Conservation (phyloP, 2,888 invertebrate species). For the Coecobrya sp. region DNA sequence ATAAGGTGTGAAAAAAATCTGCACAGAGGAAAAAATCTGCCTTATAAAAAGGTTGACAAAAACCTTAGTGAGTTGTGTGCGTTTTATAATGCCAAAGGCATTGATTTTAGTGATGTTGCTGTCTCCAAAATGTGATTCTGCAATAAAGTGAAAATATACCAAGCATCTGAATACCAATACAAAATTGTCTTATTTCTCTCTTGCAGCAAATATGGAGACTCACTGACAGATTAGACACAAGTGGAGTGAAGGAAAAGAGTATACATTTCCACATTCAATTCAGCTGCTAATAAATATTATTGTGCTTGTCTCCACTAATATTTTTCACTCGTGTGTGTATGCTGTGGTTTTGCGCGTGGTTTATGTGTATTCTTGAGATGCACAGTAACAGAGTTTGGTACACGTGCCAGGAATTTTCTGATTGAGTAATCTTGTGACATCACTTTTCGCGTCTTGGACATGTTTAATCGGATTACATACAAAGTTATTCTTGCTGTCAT, state of each 20-base stretch:
- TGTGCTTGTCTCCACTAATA: background rate
- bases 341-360: background rate
- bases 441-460: slow-evolving; percentile 75
- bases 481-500: slow-evolving; percentile 37
- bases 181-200: background rate
- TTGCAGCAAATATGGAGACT: slow-evolving; percentile 22
- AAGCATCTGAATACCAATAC: background rate
- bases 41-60: background rate
- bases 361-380: background rate
- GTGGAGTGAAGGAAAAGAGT: slow-evolving; percentile 34
- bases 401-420: slow-evolving; percentile 73
- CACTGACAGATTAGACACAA: slow-evolving; percentile 67
- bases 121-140: slow-evolving; percentile 26
- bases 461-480: slow-evolving; percentile 75
- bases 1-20: too few species aligned
- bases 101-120: slow-evolving; percentile 51
- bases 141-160: background rate
- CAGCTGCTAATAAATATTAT: slow-evolving; percentile 36
- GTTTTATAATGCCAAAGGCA: slow-evolving; percentile 62
- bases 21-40: slow-evolving; percentile 44
- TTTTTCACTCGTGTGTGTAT: background rate
- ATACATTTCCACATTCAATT: slow-evolving; percentile 14
- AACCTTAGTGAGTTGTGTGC: slow-evolving; percentile 61
- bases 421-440: slow-evolving; percentile 77
- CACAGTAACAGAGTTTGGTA: slow-evolving; percentile 21